Base-by-base conservation (phyloP, 1,140 invertebrate species). In the Drosophila paulistorum region DNA sequence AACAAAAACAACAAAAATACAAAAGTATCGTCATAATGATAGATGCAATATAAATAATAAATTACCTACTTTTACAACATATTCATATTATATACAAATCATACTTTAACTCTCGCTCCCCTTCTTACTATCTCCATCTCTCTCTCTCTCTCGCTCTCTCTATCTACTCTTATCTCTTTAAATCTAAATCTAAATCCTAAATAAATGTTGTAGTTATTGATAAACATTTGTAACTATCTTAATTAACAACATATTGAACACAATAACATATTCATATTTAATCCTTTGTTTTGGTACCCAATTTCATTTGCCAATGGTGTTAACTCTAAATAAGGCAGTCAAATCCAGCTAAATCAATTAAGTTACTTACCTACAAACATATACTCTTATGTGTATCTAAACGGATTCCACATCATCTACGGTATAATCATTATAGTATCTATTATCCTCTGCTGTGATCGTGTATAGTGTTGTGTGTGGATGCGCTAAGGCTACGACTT, bases 201-300 rank as follows among this genome's bases (percentile, higher is more conserved):
- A 77, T 86, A 68, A 75, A 71, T 87, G 82, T 87, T 87, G 79
- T 87, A 86, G 79, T 71, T 77, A 67, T 87, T 82, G 70, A 71
- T 60, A 14, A 74, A 57, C 58, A 30, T 37, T 14, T 45, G 33
- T 51, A 60, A 20, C 39, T 66, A 62, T 57, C 45, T 37, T 60
- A 9, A 17, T 13, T 45, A 48, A 20, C 33, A 13, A 51, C 23
- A 63, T 7, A 51, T 23, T 23, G 45, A 51, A 33, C 20, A 68
- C 45, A 39, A 42, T 11, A 35, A 33, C 10, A n/a, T 33, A 17
- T 14, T 63, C 37, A 51, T 51, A 51, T 11, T 51, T 23, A 30
- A 51, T 23, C 45, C 45, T 48, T 48, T 23, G 17, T 10, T 51
- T 51, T 23, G 17, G 45, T 51, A 23, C 45, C 45, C 45, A 51